A percentile compares a stretch with the other conserved stretches of the same genome.
Evolutionary conservation across 1,140 invertebrate species (phyloP).

Genomic region (Drosophila lini): DNA sequence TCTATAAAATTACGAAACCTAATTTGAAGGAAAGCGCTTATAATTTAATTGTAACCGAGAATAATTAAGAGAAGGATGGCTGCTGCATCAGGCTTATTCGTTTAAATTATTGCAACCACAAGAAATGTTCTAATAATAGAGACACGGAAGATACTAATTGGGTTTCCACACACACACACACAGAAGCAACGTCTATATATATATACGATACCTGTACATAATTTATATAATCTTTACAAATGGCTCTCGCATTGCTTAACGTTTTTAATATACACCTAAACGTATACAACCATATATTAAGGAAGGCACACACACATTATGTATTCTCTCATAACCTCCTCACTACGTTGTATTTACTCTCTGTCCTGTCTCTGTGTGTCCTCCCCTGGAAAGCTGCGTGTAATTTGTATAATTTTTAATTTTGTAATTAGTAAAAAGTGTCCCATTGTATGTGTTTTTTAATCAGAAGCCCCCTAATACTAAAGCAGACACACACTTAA

Average conservation of each 20-base stretch:
- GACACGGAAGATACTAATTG: conserved; percentile 55
- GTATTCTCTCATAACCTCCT: conserved; percentile 46
- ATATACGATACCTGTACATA: conserved; percentile 70
- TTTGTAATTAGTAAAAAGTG: conserved; percentile 75
- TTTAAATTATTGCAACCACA: conserved; percentile 78
- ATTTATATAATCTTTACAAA: conserved; percentile 64
- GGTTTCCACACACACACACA: conserved; percentile 60
- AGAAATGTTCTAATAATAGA: conserved; percentile 54
- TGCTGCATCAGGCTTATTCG: conserved; percentile 51
- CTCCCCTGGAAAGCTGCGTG: conserved; percentile 48
- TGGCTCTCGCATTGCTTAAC: conserved; percentile 65
- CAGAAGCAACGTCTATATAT: conserved; percentile 26
- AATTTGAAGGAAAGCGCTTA: conserved; percentile 80
- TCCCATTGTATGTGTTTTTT: conserved; percentile 61
- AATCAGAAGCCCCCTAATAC: conserved; percentile 25
- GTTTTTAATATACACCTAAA: conserved; percentile 39
- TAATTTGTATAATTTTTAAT: conserved; percentile 72
- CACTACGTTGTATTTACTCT: conserved; percentile 37
- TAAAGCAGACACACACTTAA: conserved; percentile 16
- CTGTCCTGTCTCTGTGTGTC: conserved; percentile 41
- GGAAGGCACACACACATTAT: conserved; percentile 30
- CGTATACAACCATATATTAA: not conserved
- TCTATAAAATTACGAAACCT: conserved; percentile 66
- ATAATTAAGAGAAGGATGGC: conserved; percentile 18
- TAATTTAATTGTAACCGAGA: conserved; percentile 74